Base-by-base conservation (phyloP, 1,140 invertebrate species). In the Bombyx mori region DNA sequence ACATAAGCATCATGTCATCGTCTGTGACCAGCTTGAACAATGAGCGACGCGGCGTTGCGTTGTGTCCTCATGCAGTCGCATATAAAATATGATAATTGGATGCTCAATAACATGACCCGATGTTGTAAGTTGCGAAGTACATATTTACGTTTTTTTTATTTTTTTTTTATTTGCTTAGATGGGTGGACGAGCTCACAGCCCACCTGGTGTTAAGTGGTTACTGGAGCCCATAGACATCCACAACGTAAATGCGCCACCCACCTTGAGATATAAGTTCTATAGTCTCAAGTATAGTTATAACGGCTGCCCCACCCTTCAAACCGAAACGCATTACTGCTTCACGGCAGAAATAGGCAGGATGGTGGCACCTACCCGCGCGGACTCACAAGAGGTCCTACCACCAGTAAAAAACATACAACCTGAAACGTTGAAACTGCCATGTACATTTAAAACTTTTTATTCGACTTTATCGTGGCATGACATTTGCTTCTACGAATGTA, bases 1-100 rank as follows among this genome's bases (percentile, higher is more conserved):
- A 54, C 58, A 77, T 79, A 79, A 82, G 73, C 79, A 79, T 80
- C 73, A 81, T 77, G 66, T 55, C 69, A 69, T 63, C 65, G 72
- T 77, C 71, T 83, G 83, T 79, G 81, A 86, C 79, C 79, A 77
- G 79, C 71, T 72, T 86, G 75, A 78, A 86, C 83, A 84, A 84
- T 86, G 73, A 78, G 66, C 73, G 75, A 76, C 76, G 44, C 44
- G 26, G 26, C 26, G 69, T 68, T 65, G 70, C 71, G 63, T 67
- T 72, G 65, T 75, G 76, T 84, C 83, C 76, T 83, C 83, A 82
- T 79, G 75, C 77, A 75, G 79, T 71, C 75, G 79, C 68, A 55
- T 76, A 78, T 84, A 77, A 83, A 82, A 76, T 79, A 84, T 82
- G 75, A 84, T 84, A 83, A 82, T 82, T 81, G 75, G 71, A 63